Evolutionary conservation across 2,888 invertebrate genomes (phyloP), one percentile per base, ranked within the genome.

Genomic region (Drosophila mimetica): DNA sequence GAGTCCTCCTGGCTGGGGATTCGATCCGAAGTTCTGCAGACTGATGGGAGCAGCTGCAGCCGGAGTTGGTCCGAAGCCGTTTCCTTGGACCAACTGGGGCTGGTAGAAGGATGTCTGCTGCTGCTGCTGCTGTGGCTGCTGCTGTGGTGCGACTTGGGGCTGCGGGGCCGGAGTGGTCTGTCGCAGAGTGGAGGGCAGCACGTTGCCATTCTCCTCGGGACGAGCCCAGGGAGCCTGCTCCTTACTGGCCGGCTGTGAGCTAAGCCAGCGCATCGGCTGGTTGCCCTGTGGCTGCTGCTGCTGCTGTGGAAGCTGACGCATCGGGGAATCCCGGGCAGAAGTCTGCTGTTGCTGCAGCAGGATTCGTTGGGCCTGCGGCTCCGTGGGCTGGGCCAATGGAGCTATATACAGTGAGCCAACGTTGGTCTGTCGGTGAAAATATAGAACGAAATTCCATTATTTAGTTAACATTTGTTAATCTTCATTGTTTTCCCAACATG

Each of bases 341-440:
- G 42, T 3, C 42, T 83, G 91, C 55, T 86, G 88, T 60, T 89
- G 88, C 71, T 90, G 90, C 28, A 87, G 79, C 39, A 93, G 78
- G 58, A 89, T 84, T 67, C 88, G 86, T 64, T 79, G 90, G 9
- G 90, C 89, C 70, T 90, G 90, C 2, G 90, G 90, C 58, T 90
- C 90, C 6, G 79, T 79, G 20, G 90, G 83, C 32, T 83, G 80
- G 32, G 93, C 90, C 93, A 94, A 61, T 6, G 93, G 93, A 42
- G 93, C 93, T 66, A 93, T 93, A 75, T 93, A 93, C 39, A 93
- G 90, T 14, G 93, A 92, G 59, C 93, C 93, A 60, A 93, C 91
- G 63, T 91, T 91, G 61, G 91, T 90, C 89, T 91, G 63, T 4
- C 2, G 5, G 28, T 4, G 9, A 8, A 25, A 2, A 36, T 18